Base-by-base conservation (phyloP, 2,797 vertebrate genomes). In the Cyprinella venusta region DNA sequence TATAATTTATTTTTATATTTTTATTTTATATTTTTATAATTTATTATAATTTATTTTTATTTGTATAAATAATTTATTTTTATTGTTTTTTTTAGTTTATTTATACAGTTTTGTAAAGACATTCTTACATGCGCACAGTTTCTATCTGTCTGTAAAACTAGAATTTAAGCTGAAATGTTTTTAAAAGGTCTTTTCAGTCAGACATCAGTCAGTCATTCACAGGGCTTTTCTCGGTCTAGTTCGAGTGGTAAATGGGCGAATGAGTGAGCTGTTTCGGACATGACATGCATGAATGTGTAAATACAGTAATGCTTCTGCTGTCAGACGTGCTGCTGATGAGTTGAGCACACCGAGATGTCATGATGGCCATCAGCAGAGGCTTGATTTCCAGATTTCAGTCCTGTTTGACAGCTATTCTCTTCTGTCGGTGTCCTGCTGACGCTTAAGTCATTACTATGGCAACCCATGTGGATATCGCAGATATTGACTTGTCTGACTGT, bases 371-470 rank as follows among this genome's bases (percentile, higher is more conserved):
- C n/a, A 42, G 24, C 65, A 56, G 78, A 80, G 52, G 52, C 65
- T 24, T 67, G 74, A 82, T 76, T 65, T 40, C 50, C 36, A 30
- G 77, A 38, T 54, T 68, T 52, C 63, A 67, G 45, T 54, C 77
- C 30, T 38, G 21, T 68, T 79, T 79, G 77, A 68, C 64, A 68
- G 77, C 21, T 18, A 24, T 33, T 67, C 64, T 65, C 45, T 79
- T 79, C 48, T 79, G 45, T 67, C 5, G 8, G 21, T 6, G 19
- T 79, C 77, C 77, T 67, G 63, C 77, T 79, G 77, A 79, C 5
- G 48, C 77, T 79, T 54, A 79, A 79, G 77, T 42, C 24, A 75
- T 76, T 82, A 76, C 81, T 76, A 82, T 82, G 72, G 81, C 72
- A 82, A 82, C 81, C 72, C 18, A 19, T 68, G 71, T 76, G 74